Evolutionary conservation across 92 coral and sea anemone genomes (phyloP).

Genomic region (Porites lobata): DNA sequence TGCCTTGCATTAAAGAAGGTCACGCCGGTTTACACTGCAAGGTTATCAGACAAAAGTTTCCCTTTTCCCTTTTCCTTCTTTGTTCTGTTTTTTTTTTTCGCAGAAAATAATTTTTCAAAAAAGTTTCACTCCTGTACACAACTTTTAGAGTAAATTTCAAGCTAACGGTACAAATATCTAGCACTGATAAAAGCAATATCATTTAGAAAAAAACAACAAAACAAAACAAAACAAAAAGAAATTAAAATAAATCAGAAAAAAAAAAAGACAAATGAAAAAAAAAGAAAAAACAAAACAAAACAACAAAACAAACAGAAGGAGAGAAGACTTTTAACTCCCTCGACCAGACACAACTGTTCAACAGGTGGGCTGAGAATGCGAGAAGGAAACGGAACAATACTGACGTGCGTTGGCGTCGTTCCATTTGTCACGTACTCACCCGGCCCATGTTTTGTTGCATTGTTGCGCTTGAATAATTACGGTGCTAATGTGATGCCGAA

Average conservation of each 20-base stretch:
- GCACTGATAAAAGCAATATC: slow-evolving; percentile 10
- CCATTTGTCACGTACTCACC: not conserved
- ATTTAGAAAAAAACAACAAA: not conserved
- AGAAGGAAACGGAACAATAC: not conserved
- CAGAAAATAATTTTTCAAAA: no score
- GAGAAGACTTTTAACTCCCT: not conserved
- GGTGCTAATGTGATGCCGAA: not conserved
- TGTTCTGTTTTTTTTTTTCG: no score
- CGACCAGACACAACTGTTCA: not conserved
- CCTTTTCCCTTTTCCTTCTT: no score
- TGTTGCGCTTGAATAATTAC: not conserved
- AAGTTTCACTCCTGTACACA: no score
- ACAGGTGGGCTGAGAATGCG: not conserved
- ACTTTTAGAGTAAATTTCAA: no score
- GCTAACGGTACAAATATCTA: not conserved
- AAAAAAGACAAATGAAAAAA: not conserved
- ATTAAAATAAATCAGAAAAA: not conserved
- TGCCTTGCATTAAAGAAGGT: not conserved
- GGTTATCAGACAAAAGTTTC: not conserved
- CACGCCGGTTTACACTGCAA: not conserved
- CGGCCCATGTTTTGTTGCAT: not conserved
- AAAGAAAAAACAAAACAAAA: not conserved
- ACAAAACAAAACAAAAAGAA: no score
- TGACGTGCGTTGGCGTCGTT: not conserved
- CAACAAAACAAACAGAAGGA: not conserved